Base-by-base conservation (phyloP, 2,888 invertebrate genomes). In the Acronicta leporina region DNA sequence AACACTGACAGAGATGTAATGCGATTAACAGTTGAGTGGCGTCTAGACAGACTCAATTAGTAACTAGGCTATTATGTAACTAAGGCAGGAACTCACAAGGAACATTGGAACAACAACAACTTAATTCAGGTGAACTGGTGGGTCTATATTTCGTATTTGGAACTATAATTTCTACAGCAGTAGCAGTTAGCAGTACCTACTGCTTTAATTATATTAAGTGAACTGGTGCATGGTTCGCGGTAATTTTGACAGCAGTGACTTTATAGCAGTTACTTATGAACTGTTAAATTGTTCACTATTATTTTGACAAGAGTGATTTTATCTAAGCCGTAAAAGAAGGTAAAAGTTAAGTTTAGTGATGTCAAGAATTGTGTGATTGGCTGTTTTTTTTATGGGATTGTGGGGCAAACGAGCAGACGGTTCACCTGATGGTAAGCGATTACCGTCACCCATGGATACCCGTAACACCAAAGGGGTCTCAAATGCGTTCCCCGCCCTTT, bases 11-110 rank as follows among this genome's bases (percentile, higher is more conserved):
- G 45, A 68, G 54, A 61, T 63, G 44, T 70, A 75, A 77, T 48
- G 13, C 62, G 50, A 77, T 77, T 73, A 73, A 44, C 48, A 47
- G 64, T 63, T 62, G 75, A 77, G 73, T 70, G 59, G 61, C 50
- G 75, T 77, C 77, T 77, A 77, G 77, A 75, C 77, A 63, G 68
- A 57, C 73, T 62, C 64, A 64, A 70, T 77, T 77, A 75, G 59
- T 53, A 62, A 64, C 63, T 72, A 65, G 71, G 57, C 45, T 67
- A 72, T 63, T 66, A 67, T 60, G 63, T 64, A 67, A 75, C 54
- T 63, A 64, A 75, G 75, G 62, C 73, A 72, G 57, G 56, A 69
- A 55, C 48, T 47, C 61, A 57, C 42, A 47, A 47, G 53, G 49
- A 68, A 57, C 41, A 41, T 25, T 45, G 46, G 45, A 20, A 63